Evolutionary conservation across 2,888 invertebrate genomes (phyloP).

Genomic region (Drosophila paranaensis): DNA sequence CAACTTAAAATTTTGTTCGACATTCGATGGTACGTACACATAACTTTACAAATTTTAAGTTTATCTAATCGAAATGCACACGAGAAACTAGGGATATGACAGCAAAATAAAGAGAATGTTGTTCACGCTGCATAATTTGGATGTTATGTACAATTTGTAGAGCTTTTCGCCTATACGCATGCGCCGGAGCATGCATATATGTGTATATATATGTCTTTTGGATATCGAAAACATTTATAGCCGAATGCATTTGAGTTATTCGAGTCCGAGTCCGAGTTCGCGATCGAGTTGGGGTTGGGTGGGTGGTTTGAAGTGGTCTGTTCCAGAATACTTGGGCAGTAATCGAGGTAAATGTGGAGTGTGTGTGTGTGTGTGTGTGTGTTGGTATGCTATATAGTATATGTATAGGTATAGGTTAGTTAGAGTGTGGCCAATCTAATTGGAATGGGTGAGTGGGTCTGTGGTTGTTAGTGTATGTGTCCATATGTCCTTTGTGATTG

Average conservation of each 20-base stretch:
- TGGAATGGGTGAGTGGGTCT: not conserved
- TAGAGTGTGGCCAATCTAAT: not conserved
- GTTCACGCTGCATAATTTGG: not conserved
- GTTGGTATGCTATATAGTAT: not conserved
- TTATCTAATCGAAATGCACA: not conserved
- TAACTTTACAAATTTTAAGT: constrained; percentile 5
- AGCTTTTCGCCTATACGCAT: not conserved
- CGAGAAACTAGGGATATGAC: not conserved
- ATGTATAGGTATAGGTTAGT: not conserved
- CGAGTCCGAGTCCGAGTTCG: not conserved
- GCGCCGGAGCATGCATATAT: not conserved
- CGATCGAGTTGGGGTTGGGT: not conserved
- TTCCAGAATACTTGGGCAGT: not conserved
- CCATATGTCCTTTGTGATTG: too few relatives aligned
- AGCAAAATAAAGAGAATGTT: not conserved
- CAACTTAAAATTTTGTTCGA: constrained; percentile 11
- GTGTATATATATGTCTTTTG: not conserved
- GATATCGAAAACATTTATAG: not conserved
- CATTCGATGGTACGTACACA: constrained; percentile 9
- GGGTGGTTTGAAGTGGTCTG: not conserved
- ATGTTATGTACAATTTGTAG: constrained; percentile 4
- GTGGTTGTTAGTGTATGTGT: not conserved
- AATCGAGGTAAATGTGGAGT: constrained; percentile 6
- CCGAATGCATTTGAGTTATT: not conserved
- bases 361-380: too few relatives aligned